Base-by-base conservation (phyloP, 2,888 invertebrate genomes). In the Metallyticus violacea region DNA sequence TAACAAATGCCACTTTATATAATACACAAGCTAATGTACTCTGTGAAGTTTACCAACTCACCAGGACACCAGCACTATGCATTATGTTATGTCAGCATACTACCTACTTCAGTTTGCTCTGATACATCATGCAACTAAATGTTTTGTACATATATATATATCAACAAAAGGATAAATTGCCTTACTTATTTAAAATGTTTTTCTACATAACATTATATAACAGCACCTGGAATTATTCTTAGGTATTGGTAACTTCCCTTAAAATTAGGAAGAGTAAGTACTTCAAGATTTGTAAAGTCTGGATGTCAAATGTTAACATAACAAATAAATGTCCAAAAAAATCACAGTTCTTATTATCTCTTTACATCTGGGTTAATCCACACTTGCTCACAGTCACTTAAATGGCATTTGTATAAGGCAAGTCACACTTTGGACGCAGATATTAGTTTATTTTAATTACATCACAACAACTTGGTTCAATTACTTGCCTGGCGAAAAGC, bases 401-500 rank as follows among this genome's bases (percentile, higher is more conserved):
- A 78, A 78, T 7, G n/a, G 7, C 7, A 25, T 78, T 26, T 26
- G 26, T 7, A 26, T 83, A 83, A 83, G 77, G 26, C 77, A 83
- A 83, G 83, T 77, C 83, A 83, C 83, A 25, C n/a, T 83, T 83
- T 28, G 27, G 83, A 77, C 76, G 29, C 77, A 77, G 28, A 77
- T 29, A 1, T 6, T 77, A 1, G 0, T 0, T 27, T 28, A n/a
- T 77, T 28, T 77, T 9, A 29, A 77, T 27, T 27, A 7, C 40
- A 15, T 77, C 25, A 77, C 7, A 81, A 22, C 29, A 40, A 77
- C 76, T 26, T 7, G n/a, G 9, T 9, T 83, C 77, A 83, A n/a
- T 83, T 83, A 29, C 77, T 25, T 77, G 83, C 77, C 28, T 77
- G 83, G 26, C 83, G 83, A 62, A 96, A 95, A 88, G 93, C 93